Conservation (phyloP, 1,140 invertebrate species). For the Drosophila jambulina region DNA sequence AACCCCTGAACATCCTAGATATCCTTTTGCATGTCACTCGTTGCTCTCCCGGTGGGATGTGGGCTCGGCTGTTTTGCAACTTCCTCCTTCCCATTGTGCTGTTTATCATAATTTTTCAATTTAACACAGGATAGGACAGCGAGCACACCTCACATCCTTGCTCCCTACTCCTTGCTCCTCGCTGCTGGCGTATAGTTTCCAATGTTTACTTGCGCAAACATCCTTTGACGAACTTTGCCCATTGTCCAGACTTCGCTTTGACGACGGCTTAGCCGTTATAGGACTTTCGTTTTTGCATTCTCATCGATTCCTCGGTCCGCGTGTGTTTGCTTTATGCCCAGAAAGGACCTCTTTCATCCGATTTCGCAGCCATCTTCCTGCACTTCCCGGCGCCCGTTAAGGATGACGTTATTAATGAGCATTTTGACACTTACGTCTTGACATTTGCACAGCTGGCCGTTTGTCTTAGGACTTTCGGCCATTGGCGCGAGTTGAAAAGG, state of each 20-base stretch:
- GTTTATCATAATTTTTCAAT: conserved; percentile 85
- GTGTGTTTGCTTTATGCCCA: conserved; percentile 62
- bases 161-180: not conserved
- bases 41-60: conserved; percentile 61
- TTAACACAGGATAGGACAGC: conserved; percentile 57
- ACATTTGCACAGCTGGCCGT: conserved; percentile 83
- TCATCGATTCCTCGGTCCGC: conserved; percentile 74
- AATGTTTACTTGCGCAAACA: conserved; percentile 79
- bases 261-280: conserved; percentile 59
- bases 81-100: conserved; percentile 62
- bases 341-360: conserved; percentile 13
- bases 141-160: conserved; percentile 30
- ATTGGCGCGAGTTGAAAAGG: conserved; percentile 52
- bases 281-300: conserved; percentile 79
- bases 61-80: conserved; percentile 60
- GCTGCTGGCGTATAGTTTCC: conserved; percentile 57
- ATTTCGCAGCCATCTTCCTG: conserved; percentile 13
- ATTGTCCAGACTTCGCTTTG: conserved; percentile 76
- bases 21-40: conserved; percentile 69
- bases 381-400: conserved; percentile 35
- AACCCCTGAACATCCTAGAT: conserved; percentile 59
- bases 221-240: conserved; percentile 78
- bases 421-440: conserved; percentile 84
- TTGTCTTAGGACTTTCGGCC: conserved; percentile 70
- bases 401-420: conserved; percentile 82